These are phyloP conservation scores for Cromileptes altivelis DNA, from an alignment of 2,113 vertebrate genomes.

Conservation along the genomic window DNA sequence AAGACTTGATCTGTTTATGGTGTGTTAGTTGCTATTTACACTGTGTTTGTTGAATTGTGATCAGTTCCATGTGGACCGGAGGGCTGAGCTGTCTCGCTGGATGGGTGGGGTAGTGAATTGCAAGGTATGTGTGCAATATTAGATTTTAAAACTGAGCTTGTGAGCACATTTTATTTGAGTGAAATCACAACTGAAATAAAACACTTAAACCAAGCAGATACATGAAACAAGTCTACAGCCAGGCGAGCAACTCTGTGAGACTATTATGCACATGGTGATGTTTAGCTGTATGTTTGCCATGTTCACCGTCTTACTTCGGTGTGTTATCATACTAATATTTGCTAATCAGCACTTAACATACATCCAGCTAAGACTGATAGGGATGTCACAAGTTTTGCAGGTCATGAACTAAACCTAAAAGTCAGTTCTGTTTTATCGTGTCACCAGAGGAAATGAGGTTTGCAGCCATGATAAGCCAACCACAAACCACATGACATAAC, in stretches of 20 bases:
- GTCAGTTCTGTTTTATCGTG: too few species aligned
- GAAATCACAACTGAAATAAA: constrained; percentile 24
- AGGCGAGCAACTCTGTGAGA: neutral
- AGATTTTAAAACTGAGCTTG: neutral
- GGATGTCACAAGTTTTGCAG: neutral
- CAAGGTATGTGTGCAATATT: neutral
- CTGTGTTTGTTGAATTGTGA: constrained; percentile 39
- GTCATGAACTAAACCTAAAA: too few species aligned
- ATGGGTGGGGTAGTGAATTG: constrained; percentile 26
- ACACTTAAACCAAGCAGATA: neutral
- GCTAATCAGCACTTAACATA: neutral
- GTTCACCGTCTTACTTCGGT: neutral
- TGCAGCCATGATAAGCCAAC: too few species aligned
- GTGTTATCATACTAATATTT: neutral
- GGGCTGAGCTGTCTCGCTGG: neutral
- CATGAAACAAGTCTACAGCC: neutral
- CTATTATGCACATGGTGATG: neutral
- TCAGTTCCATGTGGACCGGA: constrained; percentile 49
- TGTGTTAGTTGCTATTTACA: neutral
- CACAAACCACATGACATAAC: too few species aligned
- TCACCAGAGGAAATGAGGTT: too few species aligned
- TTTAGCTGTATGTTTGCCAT: neutral
- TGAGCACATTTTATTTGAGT: constrained; percentile 17
- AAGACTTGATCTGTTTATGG: constrained; percentile 43
- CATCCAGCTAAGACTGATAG: neutral